Conservation (phyloP, 2,888 invertebrate species). For the Lucinisca nassula region DNA sequence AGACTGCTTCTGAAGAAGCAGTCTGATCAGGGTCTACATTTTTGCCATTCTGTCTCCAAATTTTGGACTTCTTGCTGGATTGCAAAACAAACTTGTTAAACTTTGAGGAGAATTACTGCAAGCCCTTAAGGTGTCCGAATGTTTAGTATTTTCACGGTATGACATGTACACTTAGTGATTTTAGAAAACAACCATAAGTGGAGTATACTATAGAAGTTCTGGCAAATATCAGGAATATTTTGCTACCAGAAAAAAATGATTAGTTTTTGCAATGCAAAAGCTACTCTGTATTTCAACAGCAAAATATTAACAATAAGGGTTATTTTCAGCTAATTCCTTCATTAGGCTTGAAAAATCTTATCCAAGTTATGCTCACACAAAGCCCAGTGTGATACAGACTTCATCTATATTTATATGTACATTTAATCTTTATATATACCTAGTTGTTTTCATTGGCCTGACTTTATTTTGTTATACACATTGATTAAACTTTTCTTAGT, state of each 20-base stretch:
- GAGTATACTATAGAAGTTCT: too few species aligned
- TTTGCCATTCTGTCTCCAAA: too few species aligned
- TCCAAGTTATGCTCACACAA: not conserved
- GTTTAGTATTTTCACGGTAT: too few species aligned
- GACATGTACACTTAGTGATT: too few species aligned
- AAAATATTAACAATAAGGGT: not conserved
- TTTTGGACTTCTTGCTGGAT: too few species aligned
- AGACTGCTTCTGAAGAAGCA: too few species aligned
- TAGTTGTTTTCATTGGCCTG: conserved; percentile 6
- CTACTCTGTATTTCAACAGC: not conserved
- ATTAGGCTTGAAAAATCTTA: not conserved
- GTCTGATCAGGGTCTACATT: too few species aligned
- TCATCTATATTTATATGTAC: conserved; percentile 11
- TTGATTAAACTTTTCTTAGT: not conserved
- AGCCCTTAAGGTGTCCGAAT: too few species aligned
- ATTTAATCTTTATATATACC: not conserved
- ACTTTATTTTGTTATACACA: conserved; percentile 8
- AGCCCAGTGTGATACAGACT: not conserved
- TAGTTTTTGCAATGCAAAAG: not conserved
- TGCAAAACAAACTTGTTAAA: too few species aligned
- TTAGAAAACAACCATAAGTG: too few species aligned
- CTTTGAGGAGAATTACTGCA: too few species aligned
- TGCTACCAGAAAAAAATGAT: not conserved
- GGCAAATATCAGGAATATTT: not conserved
- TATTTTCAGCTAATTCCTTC: not conserved